These are phyloP conservation scores for Axis porcinus DNA, from an alignment of 2,113 vertebrate genomes.

Conservation along the genomic window DNA sequence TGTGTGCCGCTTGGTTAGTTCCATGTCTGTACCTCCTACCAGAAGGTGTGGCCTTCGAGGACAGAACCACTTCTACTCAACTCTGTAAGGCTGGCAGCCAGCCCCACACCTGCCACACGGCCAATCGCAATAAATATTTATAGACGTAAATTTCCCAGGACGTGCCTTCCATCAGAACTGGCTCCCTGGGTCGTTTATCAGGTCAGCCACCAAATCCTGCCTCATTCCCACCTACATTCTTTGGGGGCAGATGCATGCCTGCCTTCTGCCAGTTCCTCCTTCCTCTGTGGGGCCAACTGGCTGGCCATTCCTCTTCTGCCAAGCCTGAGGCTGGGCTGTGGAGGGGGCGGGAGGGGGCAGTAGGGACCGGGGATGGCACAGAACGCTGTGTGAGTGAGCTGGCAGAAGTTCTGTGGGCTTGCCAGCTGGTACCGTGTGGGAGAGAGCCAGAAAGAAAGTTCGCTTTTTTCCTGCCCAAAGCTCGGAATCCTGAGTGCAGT, in stretches of 20 bases:
- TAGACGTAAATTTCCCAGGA: neutral
- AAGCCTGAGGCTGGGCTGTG: neutral
- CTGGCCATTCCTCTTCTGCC: neutral
- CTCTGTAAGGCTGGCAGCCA: neutral
- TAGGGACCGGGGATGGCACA: neutral
- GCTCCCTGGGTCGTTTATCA: neutral
- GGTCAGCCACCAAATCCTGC: neutral
- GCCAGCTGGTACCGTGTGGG: slow-evolving; percentile 40
- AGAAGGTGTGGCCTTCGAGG: neutral
- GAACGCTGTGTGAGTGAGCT: slow-evolving; percentile 46
- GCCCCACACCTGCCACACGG: neutral
- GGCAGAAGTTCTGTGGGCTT: slow-evolving; percentile 60
- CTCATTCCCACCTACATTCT: neutral
- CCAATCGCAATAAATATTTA: neutral
- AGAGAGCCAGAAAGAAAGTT: slow-evolving; percentile 53
- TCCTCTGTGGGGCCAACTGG: neutral
- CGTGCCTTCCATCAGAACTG: neutral
- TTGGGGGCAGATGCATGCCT: neutral
- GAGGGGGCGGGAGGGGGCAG: neutral
- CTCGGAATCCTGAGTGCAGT: neutral
- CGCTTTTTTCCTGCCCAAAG: slow-evolving; percentile 14
- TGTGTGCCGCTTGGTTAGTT: neutral
- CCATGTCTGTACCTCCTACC: neutral
- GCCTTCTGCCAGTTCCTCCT: neutral
- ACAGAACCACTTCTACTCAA: neutral